Base-by-base conservation (phyloP, 2,888 invertebrate genomes). In the Liodrosophila aerea region DNA sequence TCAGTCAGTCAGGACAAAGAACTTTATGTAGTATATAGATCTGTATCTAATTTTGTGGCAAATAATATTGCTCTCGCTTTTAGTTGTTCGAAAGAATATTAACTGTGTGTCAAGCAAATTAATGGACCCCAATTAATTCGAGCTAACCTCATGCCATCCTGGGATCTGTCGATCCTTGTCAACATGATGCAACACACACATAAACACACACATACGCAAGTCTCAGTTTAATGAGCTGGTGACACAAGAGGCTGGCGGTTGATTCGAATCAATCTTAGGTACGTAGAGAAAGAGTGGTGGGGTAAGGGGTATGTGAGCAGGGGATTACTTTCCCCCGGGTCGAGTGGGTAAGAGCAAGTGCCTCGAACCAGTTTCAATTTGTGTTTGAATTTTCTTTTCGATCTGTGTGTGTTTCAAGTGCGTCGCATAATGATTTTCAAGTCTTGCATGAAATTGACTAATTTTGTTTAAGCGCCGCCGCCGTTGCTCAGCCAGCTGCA, bases 371-470 rank as follows among this genome's bases (percentile, higher is more conserved):
- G 86, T 75, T 75, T 69, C 64, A 56, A 36, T 15, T 36, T 36
- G 4, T 18, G 18, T 18, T 39, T 39, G 16, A 8, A 16, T 39
- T 39, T 18, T 2, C 16, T 16, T 13, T 13, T 39, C 39, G 29
- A 7, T 1, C 1, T 29, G 1, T 7, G 29, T 9, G 3, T 29
- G 36, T 45, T 52, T 80, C 76, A 71, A 80, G 64, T 73, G 66
- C 61, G 41, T 13, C 29, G 50, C 59, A 65, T 64, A 59, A 64
- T 63, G 3, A 22, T 62, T 73, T 66, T 65, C 45, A 40, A 67
- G 65, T 51, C 82, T 80, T 86, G 78, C 81, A 77, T 77, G 75
- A 82, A 82, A 80, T 87, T 87, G 77, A 84, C 87, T 80, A 87
- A 87, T 86, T 87, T 86, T 74, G 49, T 53, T 34, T 40, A 50